Evolutionary conservation across 2,797 vertebrate species (phyloP).

Genomic region (Pterois miles): DNA sequence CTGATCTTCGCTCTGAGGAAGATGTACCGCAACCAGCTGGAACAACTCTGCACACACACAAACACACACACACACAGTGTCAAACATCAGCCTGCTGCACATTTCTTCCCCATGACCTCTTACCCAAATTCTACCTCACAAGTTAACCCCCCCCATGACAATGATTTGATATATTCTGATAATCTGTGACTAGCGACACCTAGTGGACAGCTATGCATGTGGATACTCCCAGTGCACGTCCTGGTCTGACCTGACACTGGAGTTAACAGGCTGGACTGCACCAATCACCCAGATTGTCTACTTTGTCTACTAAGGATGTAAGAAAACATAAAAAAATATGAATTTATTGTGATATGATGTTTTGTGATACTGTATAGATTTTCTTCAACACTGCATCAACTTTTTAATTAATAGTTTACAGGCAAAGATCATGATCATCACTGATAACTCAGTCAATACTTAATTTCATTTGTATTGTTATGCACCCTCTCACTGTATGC

Average conservation of each 20-base stretch:
- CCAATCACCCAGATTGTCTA: neutral
- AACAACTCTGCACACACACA: conserved; percentile 79
- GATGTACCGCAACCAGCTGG: conserved; percentile 87
- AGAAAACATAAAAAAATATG: too few relatives aligned
- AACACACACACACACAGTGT: conserved; percentile 8
- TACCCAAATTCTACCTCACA: conserved; percentile 25
- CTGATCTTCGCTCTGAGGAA: conserved; percentile 85
- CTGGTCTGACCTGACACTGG: neutral
- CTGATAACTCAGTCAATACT: too few relatives aligned
- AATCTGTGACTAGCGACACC: neutral
- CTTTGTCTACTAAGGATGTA: neutral
- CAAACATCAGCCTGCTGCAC: conserved; percentile 17
- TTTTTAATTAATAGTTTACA: too few relatives aligned
- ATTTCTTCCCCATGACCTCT: conserved; percentile 36
- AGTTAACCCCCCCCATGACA: neutral
- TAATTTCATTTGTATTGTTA: too few relatives aligned
- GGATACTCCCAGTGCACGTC: too few relatives aligned
- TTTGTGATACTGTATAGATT: too few relatives aligned
- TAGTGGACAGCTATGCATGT: neutral
- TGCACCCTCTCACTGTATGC: too few relatives aligned
- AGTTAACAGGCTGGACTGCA: neutral
- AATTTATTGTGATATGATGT: too few relatives aligned
- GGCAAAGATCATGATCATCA: too few relatives aligned
- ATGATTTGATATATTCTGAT: neutral
- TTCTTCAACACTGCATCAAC: too few relatives aligned